Evolutionary conservation across 1,140 invertebrate species (phyloP).

Genomic region (Caenorhabditis remanei): DNA sequence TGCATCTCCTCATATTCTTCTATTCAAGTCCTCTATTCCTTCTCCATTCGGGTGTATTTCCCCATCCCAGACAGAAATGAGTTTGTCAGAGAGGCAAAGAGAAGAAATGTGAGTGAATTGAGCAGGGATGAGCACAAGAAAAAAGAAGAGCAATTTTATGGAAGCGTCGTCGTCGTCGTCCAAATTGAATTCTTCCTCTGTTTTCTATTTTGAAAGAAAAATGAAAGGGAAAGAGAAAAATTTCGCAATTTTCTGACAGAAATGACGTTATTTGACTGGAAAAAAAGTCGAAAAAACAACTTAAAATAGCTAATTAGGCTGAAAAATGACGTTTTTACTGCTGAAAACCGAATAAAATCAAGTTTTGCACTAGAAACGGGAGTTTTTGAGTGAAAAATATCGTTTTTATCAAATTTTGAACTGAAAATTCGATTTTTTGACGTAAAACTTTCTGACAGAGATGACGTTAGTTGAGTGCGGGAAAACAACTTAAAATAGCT

Average conservation of each 20-base stretch:
- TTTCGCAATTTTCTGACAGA: slow-evolving; percentile 4
- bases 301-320: not conserved
- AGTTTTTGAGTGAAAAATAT: no score
- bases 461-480: no score
- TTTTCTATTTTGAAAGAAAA: not conserved
- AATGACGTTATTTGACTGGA: not conserved
- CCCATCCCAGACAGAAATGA: slow-evolving; percentile 57
- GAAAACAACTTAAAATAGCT: no score
- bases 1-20: no score
- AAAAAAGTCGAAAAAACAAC: not conserved
- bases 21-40: not conserved
- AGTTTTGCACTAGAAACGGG: no score
- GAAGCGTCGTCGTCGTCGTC: no score
- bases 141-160: slow-evolving; percentile 2
- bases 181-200: not conserved
- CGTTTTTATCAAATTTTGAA: no score
- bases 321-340: not conserved
- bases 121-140: not conserved
- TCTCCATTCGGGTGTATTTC: not conserved
- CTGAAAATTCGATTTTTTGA: no score
- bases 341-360: no score
- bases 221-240: not conserved
- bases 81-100: slow-evolving; percentile 64
- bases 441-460: no score
- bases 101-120: slow-evolving; percentile 69